phyloP scores from a whole-genome alignment of 2,113 vertebrate genomes.

The Eptesicus fuscus region DNA sequence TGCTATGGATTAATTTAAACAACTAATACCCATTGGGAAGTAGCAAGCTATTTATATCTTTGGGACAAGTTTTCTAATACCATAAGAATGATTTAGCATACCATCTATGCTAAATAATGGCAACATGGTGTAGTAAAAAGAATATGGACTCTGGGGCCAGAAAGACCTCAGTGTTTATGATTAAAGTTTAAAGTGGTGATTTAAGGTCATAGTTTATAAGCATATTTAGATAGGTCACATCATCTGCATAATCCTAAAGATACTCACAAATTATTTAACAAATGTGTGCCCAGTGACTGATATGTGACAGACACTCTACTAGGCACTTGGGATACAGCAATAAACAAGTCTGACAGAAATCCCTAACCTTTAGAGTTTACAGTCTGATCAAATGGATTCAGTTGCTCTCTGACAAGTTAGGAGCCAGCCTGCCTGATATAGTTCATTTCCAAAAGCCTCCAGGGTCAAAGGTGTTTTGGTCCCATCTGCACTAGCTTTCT shows the following conservation, averaged over 20 bases:
- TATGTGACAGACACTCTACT: not conserved
- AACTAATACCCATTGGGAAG: not conserved
- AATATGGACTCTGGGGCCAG: not conserved
- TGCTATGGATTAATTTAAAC: not conserved
- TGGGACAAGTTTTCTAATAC: not conserved
- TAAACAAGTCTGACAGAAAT: not conserved
- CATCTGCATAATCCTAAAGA: not conserved
- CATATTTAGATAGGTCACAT: not conserved
- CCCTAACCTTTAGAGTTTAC: not conserved
- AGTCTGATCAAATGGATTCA: not conserved
- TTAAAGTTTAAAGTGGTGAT: conserved; percentile 20
- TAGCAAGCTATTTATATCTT: not conserved
- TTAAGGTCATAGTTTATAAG: not conserved
- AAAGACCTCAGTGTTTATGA: not conserved
- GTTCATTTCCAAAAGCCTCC: not conserved
- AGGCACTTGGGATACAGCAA: not conserved
- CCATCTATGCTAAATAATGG: not conserved
- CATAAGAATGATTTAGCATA: not conserved
- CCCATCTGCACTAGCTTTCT: not conserved
- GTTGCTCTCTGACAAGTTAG: not conserved
- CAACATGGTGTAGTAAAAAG: not conserved
- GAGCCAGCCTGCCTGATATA: not conserved
- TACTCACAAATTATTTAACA: not conserved
- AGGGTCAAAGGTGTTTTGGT: not conserved
- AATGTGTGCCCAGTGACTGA: not conserved